phyloP scores from a whole-genome alignment of 2,888 invertebrate species.

The Polietes domitor region DNA sequence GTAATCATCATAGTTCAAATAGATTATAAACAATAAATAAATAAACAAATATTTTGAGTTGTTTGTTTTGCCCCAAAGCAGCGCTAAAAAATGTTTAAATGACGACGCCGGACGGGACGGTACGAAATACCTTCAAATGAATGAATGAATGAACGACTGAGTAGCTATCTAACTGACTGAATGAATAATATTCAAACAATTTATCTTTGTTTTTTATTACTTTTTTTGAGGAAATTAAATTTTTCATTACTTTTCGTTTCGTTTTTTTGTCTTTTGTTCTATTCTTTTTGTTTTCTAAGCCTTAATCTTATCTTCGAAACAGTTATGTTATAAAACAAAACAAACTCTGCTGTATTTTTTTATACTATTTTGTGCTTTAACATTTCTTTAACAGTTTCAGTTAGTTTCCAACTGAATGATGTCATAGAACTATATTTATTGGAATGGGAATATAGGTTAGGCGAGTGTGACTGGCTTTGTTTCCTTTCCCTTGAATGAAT shows the following conservation, averaged over 20 bases:
- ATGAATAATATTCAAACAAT: constrained; percentile 23
- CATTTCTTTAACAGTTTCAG: background rate
- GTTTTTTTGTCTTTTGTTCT: background rate
- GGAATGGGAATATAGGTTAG: too few species aligned
- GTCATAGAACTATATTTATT: background rate
- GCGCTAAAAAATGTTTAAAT: constrained; percentile 3
- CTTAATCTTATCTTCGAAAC: constrained; percentile 31
- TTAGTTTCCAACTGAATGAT: background rate
- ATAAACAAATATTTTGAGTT: constrained; percentile 25
- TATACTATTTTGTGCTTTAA: background rate
- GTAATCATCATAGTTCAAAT: constrained; percentile 23
- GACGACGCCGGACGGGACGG: background rate
- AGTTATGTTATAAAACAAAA: background rate
- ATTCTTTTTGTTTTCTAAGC: background rate
- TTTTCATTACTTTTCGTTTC: background rate
- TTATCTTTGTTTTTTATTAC: constrained; percentile 18
- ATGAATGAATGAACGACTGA: constrained; percentile 3
- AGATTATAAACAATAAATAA: constrained; percentile 40
- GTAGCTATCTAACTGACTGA: background rate
- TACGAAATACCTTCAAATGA: background rate
- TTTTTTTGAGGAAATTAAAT: constrained; percentile 23
- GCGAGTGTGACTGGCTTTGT: background rate
- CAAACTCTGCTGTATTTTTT: background rate
- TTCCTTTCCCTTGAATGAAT: background rate
- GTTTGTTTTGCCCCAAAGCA: background rate